Conservation (phyloP, 1,140 invertebrate species). For the Macrobrachium nipponense region DNA sequence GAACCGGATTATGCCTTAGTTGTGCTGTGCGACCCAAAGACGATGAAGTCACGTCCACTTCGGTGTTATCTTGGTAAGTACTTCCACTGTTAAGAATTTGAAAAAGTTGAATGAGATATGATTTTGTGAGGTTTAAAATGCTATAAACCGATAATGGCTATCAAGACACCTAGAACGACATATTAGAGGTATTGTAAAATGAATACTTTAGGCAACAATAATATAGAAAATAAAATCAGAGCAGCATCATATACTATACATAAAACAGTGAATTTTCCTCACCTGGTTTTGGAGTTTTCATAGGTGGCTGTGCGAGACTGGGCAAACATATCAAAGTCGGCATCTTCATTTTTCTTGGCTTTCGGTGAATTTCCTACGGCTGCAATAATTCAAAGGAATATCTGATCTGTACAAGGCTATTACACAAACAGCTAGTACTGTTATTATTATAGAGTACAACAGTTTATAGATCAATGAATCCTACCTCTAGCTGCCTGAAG, state of each 20-base stretch:
- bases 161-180: not conserved
- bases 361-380: constrained; percentile 48
- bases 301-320: constrained; percentile 79
- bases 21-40: constrained; percentile 39
- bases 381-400: constrained; percentile 1
- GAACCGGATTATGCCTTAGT: constrained; percentile 33
- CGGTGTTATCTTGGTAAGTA: constrained; percentile 37
- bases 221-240: too few species aligned
- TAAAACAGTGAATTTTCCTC: not conserved
- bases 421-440: too few species aligned
- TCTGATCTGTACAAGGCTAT: too few species aligned
- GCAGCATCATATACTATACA: not conserved
- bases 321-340: constrained; percentile 92
- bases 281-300: constrained; percentile 47
- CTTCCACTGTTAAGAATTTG: constrained; percentile 14
- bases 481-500: too few species aligned
- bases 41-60: constrained; percentile 18
- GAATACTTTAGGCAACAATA: too few species aligned
- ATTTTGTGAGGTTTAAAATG: too few species aligned
- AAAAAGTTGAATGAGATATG: not conserved
- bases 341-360: constrained; percentile 70
- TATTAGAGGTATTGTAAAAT: too few species aligned
- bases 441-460: too few species aligned
- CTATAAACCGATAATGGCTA: not conserved
- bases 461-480: too few species aligned